Evolutionary conservation across 2,113 vertebrate species (phyloP), one percentile per base, ranked within the genome.

Genomic region (Holacanthus passer): DNA sequence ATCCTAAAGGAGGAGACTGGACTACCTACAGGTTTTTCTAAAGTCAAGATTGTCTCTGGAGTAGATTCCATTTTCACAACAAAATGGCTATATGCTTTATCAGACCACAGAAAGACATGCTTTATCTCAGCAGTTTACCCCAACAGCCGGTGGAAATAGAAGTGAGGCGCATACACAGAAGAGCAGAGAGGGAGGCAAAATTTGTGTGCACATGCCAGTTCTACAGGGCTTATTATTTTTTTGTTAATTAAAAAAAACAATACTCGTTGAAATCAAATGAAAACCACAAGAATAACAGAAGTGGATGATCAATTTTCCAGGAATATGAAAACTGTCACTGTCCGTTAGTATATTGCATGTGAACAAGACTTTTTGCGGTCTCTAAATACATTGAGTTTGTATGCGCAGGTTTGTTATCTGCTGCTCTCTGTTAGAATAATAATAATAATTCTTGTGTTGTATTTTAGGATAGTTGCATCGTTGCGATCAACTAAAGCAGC

Each of bases 21-120:
- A 60, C 31, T 55, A 22, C 39, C 53, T 52, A 45, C 70, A 43
- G 64, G 16, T 32, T 58, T 74, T 66, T 50, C 31, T 79, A 16
- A 77, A 84, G 7, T 53, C 31, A 75, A 70, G 45, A 32, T 37
- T 48, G 39, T 50, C 58, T 80, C 45, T 53, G 17, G 48, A 67
- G 31, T 39, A 32, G 20, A 53, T 68, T 79, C 52, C 3, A 72
- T 78, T 81, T 79, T 65, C 48, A 70, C 13, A 77, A 41, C 12
- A 43, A 32, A 82, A 35, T 17, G 16, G 12, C n/a, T 77, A 4
- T n/a, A 48, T 52, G 20, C 41, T 65, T 65, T 64, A n/a, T 39
- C 17, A 52, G 59, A 69, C 48, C 20, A 35, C 24, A 82, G 27
- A 58, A 82, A 58, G 52, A 74, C 39, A 52, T 0, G 31, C n/a